Evolutionary conservation across 2,888 invertebrate species (phyloP), one percentile per base, ranked within the genome.

Genomic region (Hyposoter dolosus): DNA sequence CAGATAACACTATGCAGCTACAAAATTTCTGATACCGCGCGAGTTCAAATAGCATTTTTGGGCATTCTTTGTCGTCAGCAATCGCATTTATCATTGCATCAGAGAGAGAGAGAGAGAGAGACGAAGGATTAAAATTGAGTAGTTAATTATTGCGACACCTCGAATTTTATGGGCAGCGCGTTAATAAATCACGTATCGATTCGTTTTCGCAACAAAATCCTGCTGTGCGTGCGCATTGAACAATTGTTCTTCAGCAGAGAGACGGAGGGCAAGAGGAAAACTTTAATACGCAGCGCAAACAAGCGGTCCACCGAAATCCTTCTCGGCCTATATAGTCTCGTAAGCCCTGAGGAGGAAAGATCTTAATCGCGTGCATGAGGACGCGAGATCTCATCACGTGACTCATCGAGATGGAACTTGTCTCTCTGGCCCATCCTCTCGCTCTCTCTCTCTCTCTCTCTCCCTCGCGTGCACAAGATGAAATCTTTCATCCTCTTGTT

Each of bases 371-470:
- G 32, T 28, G 60, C 76, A 77, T 82, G 81, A 79, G 76, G 76
- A 85, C 82, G 71, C 84, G 84, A 86, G 85, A 75, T 86, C 69
- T 85, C 88, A 88, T 86, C 74, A 82, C 80, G 81, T 91, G 92
- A 92, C 90, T 92, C 91, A 92, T 87, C 90, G 84, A 84, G 83
- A 89, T 90, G 91, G 90, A 90, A 91, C 90, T 91, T 68, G 19
- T 68, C 23, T 19, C 53, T 43, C 63, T 43, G 32, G 32, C 32
- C 32, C 1, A 32, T 32, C 32, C 3, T 32, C 32, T 32, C 32
- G 1, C 32, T 32, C 32, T 32, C 3, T 32, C 32, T 32, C 32
- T 32, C 32, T 32, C 32, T 32, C n/a, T n/a, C n/a, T n/a, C n/a
- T n/a, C n/a, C n/a, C n/a, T n/a, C n/a, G n/a, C n/a, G n/a, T n/a